Evolutionary conservation across 2,113 vertebrate genomes (phyloP).

Genomic region (Thunnus maccoyii): DNA sequence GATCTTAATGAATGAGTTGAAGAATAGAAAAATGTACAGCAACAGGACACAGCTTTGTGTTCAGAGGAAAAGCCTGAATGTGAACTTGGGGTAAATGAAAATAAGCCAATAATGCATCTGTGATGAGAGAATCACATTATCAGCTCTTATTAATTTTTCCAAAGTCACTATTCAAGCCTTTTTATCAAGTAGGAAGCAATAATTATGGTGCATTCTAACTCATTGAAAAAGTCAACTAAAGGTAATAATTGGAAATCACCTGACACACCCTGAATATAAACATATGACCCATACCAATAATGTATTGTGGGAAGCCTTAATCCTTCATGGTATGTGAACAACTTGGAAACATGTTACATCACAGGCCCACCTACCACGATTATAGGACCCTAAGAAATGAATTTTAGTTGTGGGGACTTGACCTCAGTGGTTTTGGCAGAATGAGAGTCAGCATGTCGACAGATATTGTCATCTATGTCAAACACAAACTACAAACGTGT

Average conservation of each 20-base stretch:
- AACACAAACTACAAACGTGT: conserved; percentile 32
- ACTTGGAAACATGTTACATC: conserved; percentile 6
- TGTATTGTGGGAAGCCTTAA: conserved; percentile 5
- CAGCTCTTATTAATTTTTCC: background rate
- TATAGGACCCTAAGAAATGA: background rate
- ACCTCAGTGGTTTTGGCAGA: conserved; percentile 24
- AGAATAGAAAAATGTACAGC: background rate
- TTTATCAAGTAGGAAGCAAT: background rate
- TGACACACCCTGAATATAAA: background rate
- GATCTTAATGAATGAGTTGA: conserved; percentile 28
- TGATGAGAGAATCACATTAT: background rate
- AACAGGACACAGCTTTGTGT: conserved; percentile 4
- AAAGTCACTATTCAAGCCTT: background rate
- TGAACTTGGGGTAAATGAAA: background rate
- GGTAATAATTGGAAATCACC: conserved; percentile 2
- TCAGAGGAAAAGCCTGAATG: background rate
- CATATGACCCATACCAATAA: conserved; percentile 9
- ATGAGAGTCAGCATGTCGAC: conserved; percentile 37
- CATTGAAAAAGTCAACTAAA: background rate
- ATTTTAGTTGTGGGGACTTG: conserved; percentile 19
- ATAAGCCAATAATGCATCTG: background rate
- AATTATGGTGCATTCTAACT: background rate
- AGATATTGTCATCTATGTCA: conserved; percentile 33
- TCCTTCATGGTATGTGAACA: conserved; percentile 1
- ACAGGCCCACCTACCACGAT: background rate